Evolutionary conservation across 1,140 invertebrate genomes (phyloP).

Genomic region (Acromyrmex heyeri): DNA sequence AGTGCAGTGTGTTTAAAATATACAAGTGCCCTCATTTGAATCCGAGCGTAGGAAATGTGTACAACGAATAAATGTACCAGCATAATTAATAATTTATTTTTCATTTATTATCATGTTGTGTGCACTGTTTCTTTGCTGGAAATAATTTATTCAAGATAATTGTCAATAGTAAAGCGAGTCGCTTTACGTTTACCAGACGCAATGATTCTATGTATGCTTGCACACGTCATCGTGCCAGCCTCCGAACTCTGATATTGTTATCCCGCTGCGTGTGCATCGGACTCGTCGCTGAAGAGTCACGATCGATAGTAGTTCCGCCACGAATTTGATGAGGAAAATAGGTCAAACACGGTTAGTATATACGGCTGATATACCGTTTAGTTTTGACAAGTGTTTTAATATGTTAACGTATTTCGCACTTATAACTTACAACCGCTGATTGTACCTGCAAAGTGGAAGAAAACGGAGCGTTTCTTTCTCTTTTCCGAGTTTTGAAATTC

Average conservation of each 20-base stretch:
- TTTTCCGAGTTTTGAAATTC: constrained; percentile 11
- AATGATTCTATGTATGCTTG: constrained; percentile 10
- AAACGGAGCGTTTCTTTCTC: background rate
- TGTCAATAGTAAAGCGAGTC: background rate
- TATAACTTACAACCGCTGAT: background rate
- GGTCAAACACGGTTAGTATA: constrained; percentile 41
- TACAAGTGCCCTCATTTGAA: too few species aligned
- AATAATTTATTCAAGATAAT: constrained; percentile 19
- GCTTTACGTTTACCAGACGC: background rate
- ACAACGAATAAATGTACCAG: background rate
- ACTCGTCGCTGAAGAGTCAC: constrained; percentile 19
- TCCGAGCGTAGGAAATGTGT: background rate
- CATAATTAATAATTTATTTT: constrained; percentile 25
- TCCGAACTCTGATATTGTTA: constrained; percentile 59
- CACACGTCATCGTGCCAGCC: constrained; percentile 29
- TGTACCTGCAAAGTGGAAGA: background rate
- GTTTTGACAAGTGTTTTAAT: constrained; percentile 25
- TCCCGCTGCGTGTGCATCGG: constrained; percentile 27
- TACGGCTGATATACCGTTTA: constrained; percentile 1
- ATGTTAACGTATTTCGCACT: constrained; percentile 9
- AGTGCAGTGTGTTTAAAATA: background rate
- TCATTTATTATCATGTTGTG: background rate
- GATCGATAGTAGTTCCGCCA: constrained; percentile 45
- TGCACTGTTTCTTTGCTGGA: background rate
- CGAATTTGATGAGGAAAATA: constrained; percentile 47